phyloP scores from a whole-genome alignment of 1,140 invertebrate species.

The Aphelenchoides fujianensis region DNA sequence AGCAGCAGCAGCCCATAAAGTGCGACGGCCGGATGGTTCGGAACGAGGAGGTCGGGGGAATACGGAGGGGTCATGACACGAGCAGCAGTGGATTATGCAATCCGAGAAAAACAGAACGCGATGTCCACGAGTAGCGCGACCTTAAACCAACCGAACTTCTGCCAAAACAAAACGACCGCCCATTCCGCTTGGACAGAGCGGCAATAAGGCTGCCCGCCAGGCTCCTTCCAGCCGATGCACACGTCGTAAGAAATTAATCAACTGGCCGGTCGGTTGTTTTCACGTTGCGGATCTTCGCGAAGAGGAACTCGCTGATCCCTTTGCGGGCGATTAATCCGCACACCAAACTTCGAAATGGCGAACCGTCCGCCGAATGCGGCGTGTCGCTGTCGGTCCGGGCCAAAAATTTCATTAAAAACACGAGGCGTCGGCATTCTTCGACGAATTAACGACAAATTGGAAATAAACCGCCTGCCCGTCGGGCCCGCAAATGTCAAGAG shows the following conservation, averaged over 20 bases:
- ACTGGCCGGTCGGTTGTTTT: background rate
- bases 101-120: background rate
- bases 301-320: too few species aligned
- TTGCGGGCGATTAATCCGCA: too few species aligned
- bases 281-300: too few species aligned
- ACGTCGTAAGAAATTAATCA: background rate
- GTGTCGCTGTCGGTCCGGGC: background rate
- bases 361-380: background rate
- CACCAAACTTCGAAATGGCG: too few species aligned
- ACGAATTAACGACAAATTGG: constrained; percentile 18
- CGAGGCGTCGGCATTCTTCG: background rate
- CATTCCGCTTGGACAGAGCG: background rate
- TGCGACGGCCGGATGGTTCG: background rate
- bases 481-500: constrained; percentile 6
- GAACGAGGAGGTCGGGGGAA: background rate
- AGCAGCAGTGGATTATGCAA: background rate
- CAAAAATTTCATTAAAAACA: constrained; percentile 10
- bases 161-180: too few species aligned
- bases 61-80: background rate
- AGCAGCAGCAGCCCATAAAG: too few species aligned
- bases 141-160: background rate
- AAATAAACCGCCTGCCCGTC: background rate
- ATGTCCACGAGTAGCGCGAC: background rate
- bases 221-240: background rate
- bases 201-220: background rate